Evolutionary conservation across 2,888 invertebrate genomes (phyloP).

Genomic region (Galeopsomyia nigrocyanea): DNA sequence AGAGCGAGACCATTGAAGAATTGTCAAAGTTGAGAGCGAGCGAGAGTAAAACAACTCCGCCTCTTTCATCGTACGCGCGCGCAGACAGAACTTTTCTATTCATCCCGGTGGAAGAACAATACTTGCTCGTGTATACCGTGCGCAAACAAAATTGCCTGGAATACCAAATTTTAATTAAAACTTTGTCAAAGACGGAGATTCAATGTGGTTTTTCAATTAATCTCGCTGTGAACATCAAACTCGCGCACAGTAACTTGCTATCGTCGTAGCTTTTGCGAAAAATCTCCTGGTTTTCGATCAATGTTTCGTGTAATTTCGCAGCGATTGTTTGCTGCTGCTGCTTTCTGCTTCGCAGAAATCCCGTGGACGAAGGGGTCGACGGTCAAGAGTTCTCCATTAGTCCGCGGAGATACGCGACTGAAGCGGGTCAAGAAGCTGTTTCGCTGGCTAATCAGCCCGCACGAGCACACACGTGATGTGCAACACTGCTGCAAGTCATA

Average conservation of each 20-base stretch:
- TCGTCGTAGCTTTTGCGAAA: no score
- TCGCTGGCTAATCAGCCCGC: neutral
- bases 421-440: slow-evolving; percentile 26
- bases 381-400: neutral
- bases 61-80: neutral
- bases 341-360: no score
- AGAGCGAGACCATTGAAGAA: slow-evolving; percentile 27
- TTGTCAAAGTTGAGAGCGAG: slow-evolving; percentile 33
- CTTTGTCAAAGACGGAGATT: slow-evolving; percentile 19
- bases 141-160: slow-evolving; percentile 4
- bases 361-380: no score
- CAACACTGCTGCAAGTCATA: neutral
- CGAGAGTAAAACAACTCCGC: slow-evolving; percentile 23
- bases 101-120: neutral
- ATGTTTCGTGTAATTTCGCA: no score
- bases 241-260: no score
- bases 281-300: no score
- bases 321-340: no score
- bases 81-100: slow-evolving; percentile 21
- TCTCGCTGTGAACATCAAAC: no score
- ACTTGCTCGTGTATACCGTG: neutral
- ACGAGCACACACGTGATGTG: neutral
- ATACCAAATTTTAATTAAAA: slow-evolving; percentile 40
- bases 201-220: slow-evolving; percentile 11
- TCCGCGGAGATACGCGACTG: no score